A percentile compares a stretch with the other conserved stretches of the same genome.
Evolutionary conservation across 2,888 invertebrate species (phyloP).

Genomic region (Chrysomela aeneicollis): DNA sequence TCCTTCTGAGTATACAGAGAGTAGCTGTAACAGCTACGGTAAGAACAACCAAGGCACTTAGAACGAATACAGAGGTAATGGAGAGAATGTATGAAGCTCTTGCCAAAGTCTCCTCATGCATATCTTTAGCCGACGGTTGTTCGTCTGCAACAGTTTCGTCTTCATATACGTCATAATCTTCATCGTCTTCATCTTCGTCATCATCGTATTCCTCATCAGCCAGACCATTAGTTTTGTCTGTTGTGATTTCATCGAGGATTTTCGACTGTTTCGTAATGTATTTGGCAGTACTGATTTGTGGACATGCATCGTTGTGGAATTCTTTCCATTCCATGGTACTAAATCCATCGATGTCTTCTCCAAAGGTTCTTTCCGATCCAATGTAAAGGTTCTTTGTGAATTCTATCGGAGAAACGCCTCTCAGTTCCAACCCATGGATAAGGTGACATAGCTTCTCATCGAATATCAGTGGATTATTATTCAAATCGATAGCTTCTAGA

Average conservation of each 20-base stretch:
- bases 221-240: slow-evolving; percentile 53
- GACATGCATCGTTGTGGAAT: slow-evolving; percentile 39
- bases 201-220: slow-evolving; percentile 45
- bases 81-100: slow-evolving; percentile 52
- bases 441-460: slow-evolving; percentile 72
- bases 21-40: slow-evolving; percentile 61
- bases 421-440: slow-evolving; percentile 69
- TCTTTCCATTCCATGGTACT: slow-evolving; percentile 39
- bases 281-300: slow-evolving; percentile 28
- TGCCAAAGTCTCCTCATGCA: slow-evolving; percentile 34
- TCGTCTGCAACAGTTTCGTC: slow-evolving; percentile 33
- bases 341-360: slow-evolving; percentile 43
- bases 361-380: slow-evolving; percentile 39
- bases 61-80: slow-evolving; percentile 65
- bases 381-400: slow-evolving; percentile 39
- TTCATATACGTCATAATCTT: slow-evolving; percentile 51
- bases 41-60: slow-evolving; percentile 64
- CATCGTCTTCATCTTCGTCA: slow-evolving; percentile 59
- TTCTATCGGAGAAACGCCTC: slow-evolving; percentile 66
- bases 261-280: slow-evolving; percentile 20
- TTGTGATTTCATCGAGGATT: slow-evolving; percentile 25
- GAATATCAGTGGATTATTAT: slow-evolving; percentile 74
- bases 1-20: slow-evolving; percentile 54
- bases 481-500: slow-evolving; percentile 68
- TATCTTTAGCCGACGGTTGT: neutral